Evolutionary conservation across 2,113 vertebrate genomes (phyloP), one percentile per base, ranked within the genome.

Genomic region (Ovibos moschatus): DNA sequence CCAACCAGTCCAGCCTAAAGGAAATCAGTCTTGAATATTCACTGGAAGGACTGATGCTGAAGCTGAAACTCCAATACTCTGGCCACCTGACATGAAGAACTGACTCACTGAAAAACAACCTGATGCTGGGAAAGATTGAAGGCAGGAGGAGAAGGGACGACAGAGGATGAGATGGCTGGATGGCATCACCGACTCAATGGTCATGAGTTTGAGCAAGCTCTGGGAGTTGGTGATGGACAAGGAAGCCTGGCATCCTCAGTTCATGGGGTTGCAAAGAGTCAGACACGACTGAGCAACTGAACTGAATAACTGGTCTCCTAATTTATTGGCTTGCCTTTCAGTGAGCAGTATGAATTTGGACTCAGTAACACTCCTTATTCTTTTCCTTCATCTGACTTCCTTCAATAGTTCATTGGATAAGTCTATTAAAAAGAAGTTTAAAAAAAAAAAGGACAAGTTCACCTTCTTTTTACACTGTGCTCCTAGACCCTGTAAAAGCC

Each of bases 201-300:
- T 23, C 67, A 71, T 71, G 67, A 71, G n/a, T 71, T 23, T 71
- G 67, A 71, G 10, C 19, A 71, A 23, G 17, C 17, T 71, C n/a
- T 2, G 19, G 67, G 19, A 71, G 10, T 40, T 71, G n/a, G n/a
- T 71, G 67, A 40, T 71, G 67, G 10, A 71, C 67, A 40, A 11
- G 10, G 10, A 71, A 40, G 67, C 10, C 67, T 2, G 2, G 19
- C 19, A 12, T 5, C 19, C 10, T 71, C 67, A 71, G n/a, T 40
- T 2, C 67, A 23, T 71, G 19, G 67, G 67, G 19, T 71, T 2
- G 0, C n/a, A 11, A 40, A 40, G 10, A 40, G 19, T 71, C 67
- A 23, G 19, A 6, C 5, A 71, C 0, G 0, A 40, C n/a, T 71
- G n/a, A 36, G 67, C 2, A 71, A 23, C 19, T 67, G 17, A 67